A percentile compares a stretch with the other conserved stretches of the same genome.
These are phyloP conservation scores for Lycocerus yunnanus DNA, from an alignment of 2,888 invertebrate species.

Conservation along the genomic window DNA sequence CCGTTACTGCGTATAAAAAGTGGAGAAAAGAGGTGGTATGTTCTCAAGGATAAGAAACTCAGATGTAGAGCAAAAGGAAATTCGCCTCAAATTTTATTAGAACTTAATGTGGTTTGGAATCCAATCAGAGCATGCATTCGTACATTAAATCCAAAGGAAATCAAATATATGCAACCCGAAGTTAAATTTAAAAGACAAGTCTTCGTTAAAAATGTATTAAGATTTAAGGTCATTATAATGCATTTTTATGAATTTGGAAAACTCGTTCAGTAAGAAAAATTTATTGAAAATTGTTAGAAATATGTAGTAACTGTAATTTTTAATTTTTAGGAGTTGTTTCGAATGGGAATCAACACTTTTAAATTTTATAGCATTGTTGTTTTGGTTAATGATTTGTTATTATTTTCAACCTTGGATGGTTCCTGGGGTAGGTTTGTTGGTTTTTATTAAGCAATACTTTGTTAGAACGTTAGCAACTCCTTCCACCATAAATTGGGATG, in stretches of 20 bases:
- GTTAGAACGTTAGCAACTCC: conserved; percentile 58
- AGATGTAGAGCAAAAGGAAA: conserved; percentile 89
- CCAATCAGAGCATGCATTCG: conserved; percentile 89
- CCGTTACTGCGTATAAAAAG: conserved; percentile 85
- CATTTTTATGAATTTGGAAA: conserved; percentile 88
- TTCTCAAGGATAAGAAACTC: conserved; percentile 94
- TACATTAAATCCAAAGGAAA: conserved; percentile 93
- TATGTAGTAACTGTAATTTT: not conserved
- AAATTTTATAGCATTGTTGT: conserved; percentile 80
- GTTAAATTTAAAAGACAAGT: conserved; percentile 94
- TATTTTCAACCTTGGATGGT: conserved; percentile 97
- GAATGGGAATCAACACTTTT: conserved; percentile 94
- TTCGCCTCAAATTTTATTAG: conserved; percentile 86
- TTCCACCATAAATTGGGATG: conserved; percentile 52
- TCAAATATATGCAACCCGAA: conserved; percentile 93
- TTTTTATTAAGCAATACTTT: conserved; percentile 77
- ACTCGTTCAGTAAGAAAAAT: conserved; percentile 80
- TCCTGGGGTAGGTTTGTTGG: conserved; percentile 77
- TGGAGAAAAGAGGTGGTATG: conserved; percentile 94
- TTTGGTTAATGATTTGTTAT: conserved; percentile 88
- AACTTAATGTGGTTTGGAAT: conserved; percentile 92
- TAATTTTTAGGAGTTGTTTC: conserved; percentile 79
- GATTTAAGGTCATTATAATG: conserved; percentile 87
- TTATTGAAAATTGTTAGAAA: conserved; percentile 51
- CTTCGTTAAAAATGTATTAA: conserved; percentile 90